Conservation (phyloP, 2,113 vertebrate genomes). For the Oncorhynchus gorbuscha region DNA sequence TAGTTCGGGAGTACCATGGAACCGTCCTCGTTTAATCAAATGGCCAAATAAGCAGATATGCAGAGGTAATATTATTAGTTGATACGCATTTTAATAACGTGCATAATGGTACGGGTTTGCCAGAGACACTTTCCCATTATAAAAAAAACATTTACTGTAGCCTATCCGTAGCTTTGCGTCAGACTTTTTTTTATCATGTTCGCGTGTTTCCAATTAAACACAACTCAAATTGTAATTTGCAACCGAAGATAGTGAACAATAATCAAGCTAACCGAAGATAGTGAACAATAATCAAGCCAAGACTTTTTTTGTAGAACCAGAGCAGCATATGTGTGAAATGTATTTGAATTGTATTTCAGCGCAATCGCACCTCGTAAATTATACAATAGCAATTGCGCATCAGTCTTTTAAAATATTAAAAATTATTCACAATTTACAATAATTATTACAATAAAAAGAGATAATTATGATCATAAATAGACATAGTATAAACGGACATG, state of each 20-base stretch:
- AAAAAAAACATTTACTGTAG: too few relatives aligned
- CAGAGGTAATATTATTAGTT: too few relatives aligned
- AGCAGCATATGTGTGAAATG: constrained; percentile 81
- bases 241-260: constrained; percentile 50
- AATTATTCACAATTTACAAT: constrained; percentile 97
- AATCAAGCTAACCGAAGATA: constrained; percentile 67
- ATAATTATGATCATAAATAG: constrained; percentile 66
- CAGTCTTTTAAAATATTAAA: constrained; percentile 86
- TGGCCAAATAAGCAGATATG: too few relatives aligned
- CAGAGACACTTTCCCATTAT: too few relatives aligned
- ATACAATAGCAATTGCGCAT: constrained; percentile 83
- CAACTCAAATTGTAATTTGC: constrained; percentile 28
- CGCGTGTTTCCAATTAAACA: not conserved
- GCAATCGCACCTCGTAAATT: constrained; percentile 88
- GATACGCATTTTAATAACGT: not conserved
- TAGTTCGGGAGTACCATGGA: too few relatives aligned
- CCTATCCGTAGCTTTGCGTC: not conserved
- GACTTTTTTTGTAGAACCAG: constrained; percentile 74
- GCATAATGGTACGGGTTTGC: not conserved
- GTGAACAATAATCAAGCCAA: constrained; percentile 70
- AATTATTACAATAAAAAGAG: constrained; percentile 87
- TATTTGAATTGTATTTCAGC: constrained; percentile 85
- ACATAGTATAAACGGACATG: constrained; percentile 73
- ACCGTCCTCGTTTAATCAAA: too few relatives aligned
- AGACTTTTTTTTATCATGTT: not conserved